Conservation (phyloP, 2,113 vertebrate genomes). For the Ailurus styani region DNA sequence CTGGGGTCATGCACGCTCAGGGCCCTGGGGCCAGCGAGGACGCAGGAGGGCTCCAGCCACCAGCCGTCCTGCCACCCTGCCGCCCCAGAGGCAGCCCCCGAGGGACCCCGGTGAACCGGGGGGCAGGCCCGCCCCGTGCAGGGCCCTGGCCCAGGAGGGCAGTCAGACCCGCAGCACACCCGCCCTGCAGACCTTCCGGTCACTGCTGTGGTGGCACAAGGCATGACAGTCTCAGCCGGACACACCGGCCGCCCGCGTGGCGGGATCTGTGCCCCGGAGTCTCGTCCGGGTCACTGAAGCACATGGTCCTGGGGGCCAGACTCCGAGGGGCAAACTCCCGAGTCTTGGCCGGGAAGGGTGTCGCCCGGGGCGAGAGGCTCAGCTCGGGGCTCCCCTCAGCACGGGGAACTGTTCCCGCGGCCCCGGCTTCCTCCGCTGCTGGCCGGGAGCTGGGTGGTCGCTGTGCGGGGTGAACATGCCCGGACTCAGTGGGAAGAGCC, state of each 20-base stretch:
- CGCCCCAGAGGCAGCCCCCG: too few relatives aligned
- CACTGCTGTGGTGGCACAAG: too few relatives aligned
- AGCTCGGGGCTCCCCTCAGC: neutral
- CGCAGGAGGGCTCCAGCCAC: neutral
- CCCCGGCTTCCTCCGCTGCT: neutral
- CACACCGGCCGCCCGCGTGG: too few relatives aligned
- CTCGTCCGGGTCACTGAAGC: neutral
- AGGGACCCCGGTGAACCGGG: too few relatives aligned
- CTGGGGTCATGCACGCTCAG: neutral
- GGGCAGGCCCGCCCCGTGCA: too few relatives aligned
- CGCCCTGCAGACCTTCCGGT: too few relatives aligned
- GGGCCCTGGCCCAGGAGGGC: too few relatives aligned
- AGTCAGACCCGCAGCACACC: too few relatives aligned
- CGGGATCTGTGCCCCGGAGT: neutral
- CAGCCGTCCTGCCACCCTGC: neutral
- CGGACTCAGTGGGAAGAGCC: neutral
- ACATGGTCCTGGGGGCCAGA: neutral
- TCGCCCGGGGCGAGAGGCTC: neutral
- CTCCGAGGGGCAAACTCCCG: neutral
- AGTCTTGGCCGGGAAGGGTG: neutral
- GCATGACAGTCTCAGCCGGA: too few relatives aligned
- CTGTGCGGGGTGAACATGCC: fast-evolving
- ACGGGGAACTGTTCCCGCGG: neutral
- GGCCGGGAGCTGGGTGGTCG: too few relatives aligned
- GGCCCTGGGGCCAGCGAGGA: neutral